Base-by-base conservation (phyloP, 1,140 invertebrate genomes). In the Apocrypta bakeri region DNA sequence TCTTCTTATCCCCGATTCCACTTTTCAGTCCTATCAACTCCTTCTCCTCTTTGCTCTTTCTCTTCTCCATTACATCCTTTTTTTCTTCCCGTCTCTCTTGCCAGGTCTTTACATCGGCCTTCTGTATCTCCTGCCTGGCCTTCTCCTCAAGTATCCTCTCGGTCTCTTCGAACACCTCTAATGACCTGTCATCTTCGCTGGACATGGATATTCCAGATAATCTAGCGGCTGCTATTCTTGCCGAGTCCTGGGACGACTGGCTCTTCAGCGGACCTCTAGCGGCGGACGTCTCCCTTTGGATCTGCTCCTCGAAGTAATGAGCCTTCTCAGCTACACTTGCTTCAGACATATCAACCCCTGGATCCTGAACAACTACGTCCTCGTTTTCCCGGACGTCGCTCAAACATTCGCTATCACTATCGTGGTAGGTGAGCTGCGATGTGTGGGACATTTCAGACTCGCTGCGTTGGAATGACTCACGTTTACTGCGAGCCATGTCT, bases 311-410 rank as follows among this genome's bases (percentile, higher is more conserved):
- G 31, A 92, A 92, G 31, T 92, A 92, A 56, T 92, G 91, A 0
- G 91, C 91, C 73, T 92, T 92, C 56, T 92, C 92, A n/a, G 91
- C 91, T 0, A 92, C 92, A 0, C 91, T 91, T 82, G 89, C 91
- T 72, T 92, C 91, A 0, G 92, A 92, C 2, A 92, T 91, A 63
- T 92, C 92, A 1, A 72, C 48, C 0, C 25, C 11, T 4, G 69
- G 25, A 31, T 25, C 68, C 7, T 37, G 14, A 1, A 90, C 90
- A 0, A 89, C 89, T 88, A 87, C 4, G 85, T 88, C 1, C 77
- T 81, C 0, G 71, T 72, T 12, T 81, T 85, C n/a, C 0, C 71
- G 73, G 7, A 80, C 71, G n/a, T 83, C 78, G 33, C 72, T 83
- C 8, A 90, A 85, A 83, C 86, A 89, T 72, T 91, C 89, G 71